These are phyloP conservation scores for Oreochromis mossambicus DNA, from an alignment of 2,797 vertebrate genomes.

Conservation along the genomic window DNA sequence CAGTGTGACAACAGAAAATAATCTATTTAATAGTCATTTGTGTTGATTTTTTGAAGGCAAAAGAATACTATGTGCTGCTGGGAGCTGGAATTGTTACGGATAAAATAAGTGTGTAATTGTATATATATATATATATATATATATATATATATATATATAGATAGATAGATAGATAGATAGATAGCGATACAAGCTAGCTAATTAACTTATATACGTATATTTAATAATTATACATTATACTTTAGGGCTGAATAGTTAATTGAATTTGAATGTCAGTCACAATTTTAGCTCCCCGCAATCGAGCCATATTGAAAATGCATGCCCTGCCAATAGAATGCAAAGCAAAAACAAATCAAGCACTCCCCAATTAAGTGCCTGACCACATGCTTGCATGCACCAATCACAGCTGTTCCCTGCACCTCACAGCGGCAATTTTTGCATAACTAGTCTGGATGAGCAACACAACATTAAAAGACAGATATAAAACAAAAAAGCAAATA, in stretches of 20 bases:
- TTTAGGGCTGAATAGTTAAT: not conserved
- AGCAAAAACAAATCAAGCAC: not conserved
- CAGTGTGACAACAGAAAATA: not conserved
- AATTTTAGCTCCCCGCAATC: not conserved
- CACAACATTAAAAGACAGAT: not conserved
- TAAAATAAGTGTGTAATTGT: not conserved
- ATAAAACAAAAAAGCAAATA: not conserved
- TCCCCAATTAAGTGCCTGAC: not conserved
- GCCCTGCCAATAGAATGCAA: not conserved
- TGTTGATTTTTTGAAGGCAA: not conserved
- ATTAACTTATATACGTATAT: not conserved
- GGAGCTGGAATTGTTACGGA: not conserved
- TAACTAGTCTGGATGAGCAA: not conserved
- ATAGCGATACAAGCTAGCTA: not conserved
- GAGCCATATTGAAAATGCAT: not conserved
- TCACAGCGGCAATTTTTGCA: accelerated
- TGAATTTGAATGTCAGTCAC: not conserved
- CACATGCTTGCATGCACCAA: not conserved
- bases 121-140: not conserved
- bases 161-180: not conserved
- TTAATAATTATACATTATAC: not conserved
- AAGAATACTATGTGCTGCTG: not conserved
- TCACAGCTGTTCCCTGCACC: not conserved
- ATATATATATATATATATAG: no score
- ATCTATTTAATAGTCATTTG: not conserved